A percentile compares a stretch with the other conserved stretches of the same genome.
phyloP scores from a whole-genome alignment of 2,113 vertebrate genomes.

The Pardalotus punctatus region DNA sequence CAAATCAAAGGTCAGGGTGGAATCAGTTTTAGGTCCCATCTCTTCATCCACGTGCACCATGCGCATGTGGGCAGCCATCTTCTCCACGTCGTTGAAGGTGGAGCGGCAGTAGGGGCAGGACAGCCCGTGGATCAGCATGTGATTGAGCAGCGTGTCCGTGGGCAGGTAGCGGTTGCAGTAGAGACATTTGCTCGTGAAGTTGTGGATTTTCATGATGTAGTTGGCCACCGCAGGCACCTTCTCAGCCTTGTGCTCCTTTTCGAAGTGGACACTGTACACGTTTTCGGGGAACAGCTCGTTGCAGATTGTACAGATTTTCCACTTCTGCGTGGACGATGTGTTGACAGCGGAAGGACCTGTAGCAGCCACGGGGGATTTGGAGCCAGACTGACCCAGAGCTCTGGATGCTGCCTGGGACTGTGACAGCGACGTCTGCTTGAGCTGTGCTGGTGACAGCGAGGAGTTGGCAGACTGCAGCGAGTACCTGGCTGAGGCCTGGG shows the following conservation, averaged over 20 bases:
- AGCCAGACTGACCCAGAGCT: conserved; percentile 74
- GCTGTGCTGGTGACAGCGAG: conserved; percentile 72
- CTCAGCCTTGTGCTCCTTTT: conserved; percentile 98
- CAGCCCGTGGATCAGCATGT: conserved; percentile 97
- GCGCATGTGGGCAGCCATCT: conserved; percentile 97
- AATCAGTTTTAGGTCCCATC: conserved; percentile 92
- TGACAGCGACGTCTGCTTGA: conserved; percentile 83
- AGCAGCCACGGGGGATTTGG: conserved; percentile 73
- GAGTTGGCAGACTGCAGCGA: conserved; percentile 79
- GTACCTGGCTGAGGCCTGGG: conserved; percentile 74
- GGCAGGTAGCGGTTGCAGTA: conserved; percentile 98
- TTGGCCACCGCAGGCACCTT: conserved; percentile 97
- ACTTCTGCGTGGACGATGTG: conserved; percentile 95
- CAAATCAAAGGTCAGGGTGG: conserved; percentile 95
- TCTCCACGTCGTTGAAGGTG: conserved; percentile 97
- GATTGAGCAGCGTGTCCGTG: conserved; percentile 94
- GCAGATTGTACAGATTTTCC: conserved; percentile 99
- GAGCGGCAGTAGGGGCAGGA: conserved; percentile 95
- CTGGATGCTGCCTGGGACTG: conserved; percentile 75
- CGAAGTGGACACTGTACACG: conserved; percentile 95
- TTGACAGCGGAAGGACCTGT: conserved; percentile 85
- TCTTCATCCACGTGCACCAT: conserved; percentile 90
- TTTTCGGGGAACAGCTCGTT: conserved; percentile 99
- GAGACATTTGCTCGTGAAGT: conserved; percentile 98
- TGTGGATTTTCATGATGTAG: conserved; percentile 99